These are phyloP conservation scores for Chaitophorus viminalis DNA, from an alignment of 2,888 invertebrate genomes.

Conservation along the genomic window DNA sequence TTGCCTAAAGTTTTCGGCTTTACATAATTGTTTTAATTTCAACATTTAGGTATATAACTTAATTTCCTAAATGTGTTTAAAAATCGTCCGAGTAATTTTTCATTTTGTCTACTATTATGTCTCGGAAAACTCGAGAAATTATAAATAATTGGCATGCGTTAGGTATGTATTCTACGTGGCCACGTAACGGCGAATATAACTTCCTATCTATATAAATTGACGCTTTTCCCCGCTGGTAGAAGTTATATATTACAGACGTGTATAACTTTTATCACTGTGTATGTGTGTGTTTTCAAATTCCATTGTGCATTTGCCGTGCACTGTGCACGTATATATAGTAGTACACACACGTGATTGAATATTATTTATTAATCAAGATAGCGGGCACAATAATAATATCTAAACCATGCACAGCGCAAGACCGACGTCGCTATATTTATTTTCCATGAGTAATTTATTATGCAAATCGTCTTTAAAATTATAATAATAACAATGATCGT, in stretches of 20 bases:
- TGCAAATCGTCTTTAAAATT: slow-evolving; percentile 40
- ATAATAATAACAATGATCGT: slow-evolving; percentile 45
- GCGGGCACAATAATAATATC: background rate
- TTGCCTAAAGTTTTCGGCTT: too few species aligned
- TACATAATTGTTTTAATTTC: too few species aligned
- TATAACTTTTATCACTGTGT: slow-evolving; percentile 24
- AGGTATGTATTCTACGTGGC: background rate
- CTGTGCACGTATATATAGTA: too few species aligned
- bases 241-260: slow-evolving; percentile 19
- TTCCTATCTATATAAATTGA: background rate
- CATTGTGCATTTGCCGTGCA: background rate
- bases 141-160: background rate
- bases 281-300: background rate
- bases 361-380: slow-evolving; percentile 49
- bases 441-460: slow-evolving; percentile 33
- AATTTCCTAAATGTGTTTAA: background rate
- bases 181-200: background rate
- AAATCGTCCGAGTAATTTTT: background rate
- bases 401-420: background rate
- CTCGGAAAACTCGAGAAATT: background rate
- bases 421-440: background rate
- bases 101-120: background rate
- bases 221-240: slow-evolving; percentile 7
- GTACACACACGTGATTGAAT: slow-evolving; percentile 12
- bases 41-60: background rate